Base-by-base conservation (phyloP, 2,888 invertebrate species). In the Brassicogethes aeneus region DNA sequence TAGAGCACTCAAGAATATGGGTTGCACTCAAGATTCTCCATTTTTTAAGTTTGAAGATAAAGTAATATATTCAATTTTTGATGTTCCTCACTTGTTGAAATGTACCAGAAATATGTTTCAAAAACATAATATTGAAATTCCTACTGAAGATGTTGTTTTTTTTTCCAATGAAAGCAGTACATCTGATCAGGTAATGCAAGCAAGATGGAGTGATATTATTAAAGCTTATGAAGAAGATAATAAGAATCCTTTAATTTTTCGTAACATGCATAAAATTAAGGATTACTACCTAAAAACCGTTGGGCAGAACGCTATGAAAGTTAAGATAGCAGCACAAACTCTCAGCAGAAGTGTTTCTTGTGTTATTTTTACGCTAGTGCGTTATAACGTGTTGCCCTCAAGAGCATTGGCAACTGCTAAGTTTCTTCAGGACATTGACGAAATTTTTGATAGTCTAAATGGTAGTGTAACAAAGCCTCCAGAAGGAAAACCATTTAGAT, bases 381-480 rank as follows among this genome's bases (percentile, higher is more conserved):
- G n/a, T n/a, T n/a, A n/a, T n/a, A n/a, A n/a, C n/a, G n/a, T n/a
- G n/a, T n/a, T n/a, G n/a, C n/a, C n/a, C 10, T 10, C 5, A 23
- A 23, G 23, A 23, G 5, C 23, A 7, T 5, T 48, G 15, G 48
- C 46, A 13, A 46, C 46, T 12, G 48, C 43, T 16, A 44, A 15
- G 16, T 50, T 50, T 37, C 41, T 50, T 1, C 29, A 43, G 15
- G 40, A 47, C 33, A 43, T 52, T 34, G 47, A 55, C 45, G 41
- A 52, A 16, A 41, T 52, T 15, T 55, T 54, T 46, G 51, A 54
- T 29, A 52, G 53, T 42, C 46, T 50, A 40, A 36, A 45, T 40
- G 48, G 47, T 13, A 48, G 39, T 14, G 8, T 17, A 29, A 36
- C 16, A 30, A 14, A 30, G 16, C 30, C 47, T 17, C 40, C 45